Conservation (phyloP, 2,113 vertebrate genomes). For the Hirundichthys speculiger region DNA sequence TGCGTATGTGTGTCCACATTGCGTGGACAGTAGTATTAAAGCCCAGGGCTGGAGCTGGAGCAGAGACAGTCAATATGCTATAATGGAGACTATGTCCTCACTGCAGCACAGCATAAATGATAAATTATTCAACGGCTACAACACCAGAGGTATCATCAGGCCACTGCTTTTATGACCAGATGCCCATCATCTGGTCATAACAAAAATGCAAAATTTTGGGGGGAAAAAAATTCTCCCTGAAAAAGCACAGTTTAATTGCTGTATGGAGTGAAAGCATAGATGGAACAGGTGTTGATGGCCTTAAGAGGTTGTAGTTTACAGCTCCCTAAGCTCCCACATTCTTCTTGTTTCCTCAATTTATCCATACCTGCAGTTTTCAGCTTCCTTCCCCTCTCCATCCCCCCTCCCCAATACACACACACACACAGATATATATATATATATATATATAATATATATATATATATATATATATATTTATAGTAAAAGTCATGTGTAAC, state of each 20-base stretch:
- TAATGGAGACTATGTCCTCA: slow-evolving; percentile 60
- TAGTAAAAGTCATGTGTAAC: neutral
- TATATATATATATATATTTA: too few species aligned
- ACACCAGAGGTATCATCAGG: slow-evolving; percentile 62
- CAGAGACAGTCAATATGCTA: slow-evolving; percentile 59
- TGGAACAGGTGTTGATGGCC: slow-evolving; percentile 27
- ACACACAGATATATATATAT: too few species aligned
- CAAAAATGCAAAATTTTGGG: neutral
- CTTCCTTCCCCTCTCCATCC: neutral
- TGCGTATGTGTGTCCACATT: neutral
- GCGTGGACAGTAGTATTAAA: slow-evolving; percentile 47
- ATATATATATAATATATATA: too few species aligned
- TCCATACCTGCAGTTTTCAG: neutral
- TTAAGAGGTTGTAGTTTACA: slow-evolving; percentile 27
- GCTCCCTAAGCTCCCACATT: slow-evolving; percentile 18
- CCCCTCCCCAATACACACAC: too few species aligned
- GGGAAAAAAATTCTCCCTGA: too few species aligned
- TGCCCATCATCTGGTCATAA: slow-evolving; percentile 56
- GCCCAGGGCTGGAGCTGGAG: slow-evolving; percentile 45
- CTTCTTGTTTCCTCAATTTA: neutral
- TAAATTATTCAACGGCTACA: slow-evolving; percentile 77
- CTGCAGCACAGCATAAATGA: slow-evolving; percentile 55
- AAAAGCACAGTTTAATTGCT: slow-evolving; percentile 4
- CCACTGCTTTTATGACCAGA: slow-evolving; percentile 44
- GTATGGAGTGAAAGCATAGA: slow-evolving; percentile 27